Conservation (phyloP, 2,113 vertebrate genomes). For the Polyodon spathula region DNA sequence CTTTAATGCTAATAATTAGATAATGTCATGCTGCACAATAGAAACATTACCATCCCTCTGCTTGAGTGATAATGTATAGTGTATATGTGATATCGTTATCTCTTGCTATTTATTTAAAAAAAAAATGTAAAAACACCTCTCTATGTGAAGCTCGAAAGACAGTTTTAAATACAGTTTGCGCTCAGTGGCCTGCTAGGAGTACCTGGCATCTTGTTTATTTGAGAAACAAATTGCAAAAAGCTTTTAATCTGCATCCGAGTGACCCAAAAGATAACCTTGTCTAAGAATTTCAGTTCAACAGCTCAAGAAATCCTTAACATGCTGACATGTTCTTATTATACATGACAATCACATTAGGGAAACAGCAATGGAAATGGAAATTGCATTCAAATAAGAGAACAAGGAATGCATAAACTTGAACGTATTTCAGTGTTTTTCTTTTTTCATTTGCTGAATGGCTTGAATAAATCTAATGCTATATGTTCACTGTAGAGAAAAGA, state of each 20-base stretch:
- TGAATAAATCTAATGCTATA: no score
- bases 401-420: not conserved
- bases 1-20: no score
- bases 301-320: conserved; percentile 37
- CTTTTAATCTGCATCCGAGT: conserved; percentile 52
- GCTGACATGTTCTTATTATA: conserved; percentile 27
- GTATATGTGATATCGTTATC: no score
- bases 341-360: conserved; percentile 19
- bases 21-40: no score
- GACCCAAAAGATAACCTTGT: conserved; percentile 40
- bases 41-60: no score
- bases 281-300: conserved; percentile 23
- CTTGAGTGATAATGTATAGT: no score
- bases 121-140: no score
- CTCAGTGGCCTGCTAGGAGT: not conserved
- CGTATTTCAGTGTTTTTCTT: not conserved
- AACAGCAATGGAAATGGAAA: conserved; percentile 9
- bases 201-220: conserved; percentile 35
- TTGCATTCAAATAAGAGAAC: not conserved
- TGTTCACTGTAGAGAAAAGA: no score
- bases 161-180: not conserved
- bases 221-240: conserved; percentile 36
- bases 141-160: not conserved
- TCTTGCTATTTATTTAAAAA: no score
- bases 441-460: no score